Conservation (phyloP, 2,888 invertebrate genomes). For the Caradrina kadenii region DNA sequence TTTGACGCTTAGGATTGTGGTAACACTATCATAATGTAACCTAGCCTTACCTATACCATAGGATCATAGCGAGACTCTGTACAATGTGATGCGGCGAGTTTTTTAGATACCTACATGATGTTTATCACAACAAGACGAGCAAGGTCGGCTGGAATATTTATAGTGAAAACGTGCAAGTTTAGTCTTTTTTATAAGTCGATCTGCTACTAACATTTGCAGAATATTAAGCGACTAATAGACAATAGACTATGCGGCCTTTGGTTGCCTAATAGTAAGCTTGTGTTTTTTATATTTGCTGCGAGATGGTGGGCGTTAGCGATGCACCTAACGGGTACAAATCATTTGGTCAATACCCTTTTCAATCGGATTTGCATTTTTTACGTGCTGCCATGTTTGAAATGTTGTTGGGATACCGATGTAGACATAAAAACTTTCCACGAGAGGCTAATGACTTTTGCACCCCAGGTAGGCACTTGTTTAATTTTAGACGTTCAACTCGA, state of each 20-base stretch:
- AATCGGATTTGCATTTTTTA: constrained; percentile 54
- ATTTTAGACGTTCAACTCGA: constrained; percentile 43
- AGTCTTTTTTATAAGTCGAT: constrained; percentile 24
- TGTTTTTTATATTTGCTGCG: constrained; percentile 21
- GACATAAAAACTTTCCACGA: constrained; percentile 65
- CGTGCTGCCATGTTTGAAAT: constrained; percentile 51
- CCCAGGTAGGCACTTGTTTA: constrained; percentile 54
- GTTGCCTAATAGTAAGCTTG: constrained; percentile 11
- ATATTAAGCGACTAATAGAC: constrained; percentile 35
- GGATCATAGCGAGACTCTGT: constrained; percentile 7
- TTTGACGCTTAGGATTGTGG: constrained; percentile 51
- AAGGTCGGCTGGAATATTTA: constrained; percentile 39
- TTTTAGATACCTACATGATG: constrained; percentile 23
- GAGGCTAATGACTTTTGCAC: constrained; percentile 73
- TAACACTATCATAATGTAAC: constrained; percentile 39
- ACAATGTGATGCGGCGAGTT: constrained; percentile 13
- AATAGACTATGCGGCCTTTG: constrained; percentile 9
- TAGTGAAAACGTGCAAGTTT: constrained; percentile 31
- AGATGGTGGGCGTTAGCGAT: constrained; percentile 20
- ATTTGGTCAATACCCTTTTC: constrained; percentile 67
- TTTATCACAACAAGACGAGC: constrained; percentile 42
- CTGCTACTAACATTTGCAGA: constrained; percentile 25
- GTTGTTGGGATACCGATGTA: constrained; percentile 47
- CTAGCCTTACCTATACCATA: constrained; percentile 11
- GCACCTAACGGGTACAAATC: constrained; percentile 59